A percentile compares a stretch with the other conserved stretches of the same genome.
Evolutionary conservation across 92 coral and sea anemone species (phyloP).

Genomic region (Micromussa lordhowensis): DNA sequence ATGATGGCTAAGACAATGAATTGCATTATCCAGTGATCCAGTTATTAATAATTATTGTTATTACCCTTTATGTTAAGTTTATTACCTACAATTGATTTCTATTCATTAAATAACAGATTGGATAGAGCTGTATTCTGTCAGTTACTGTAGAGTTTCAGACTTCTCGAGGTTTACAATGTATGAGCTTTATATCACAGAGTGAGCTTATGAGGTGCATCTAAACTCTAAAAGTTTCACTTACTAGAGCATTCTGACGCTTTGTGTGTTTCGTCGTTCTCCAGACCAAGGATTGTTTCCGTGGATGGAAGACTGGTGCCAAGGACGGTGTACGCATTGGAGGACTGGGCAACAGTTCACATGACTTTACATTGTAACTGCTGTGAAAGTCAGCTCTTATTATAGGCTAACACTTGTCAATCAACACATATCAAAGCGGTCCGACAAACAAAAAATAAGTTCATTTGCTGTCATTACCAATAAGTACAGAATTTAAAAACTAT

Average conservation of each 20-base stretch:
- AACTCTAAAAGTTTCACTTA: not conserved
- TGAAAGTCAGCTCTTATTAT: not conserved
- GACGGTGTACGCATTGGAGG: not conserved
- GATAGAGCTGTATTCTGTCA: no score
- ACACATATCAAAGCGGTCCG: not conserved
- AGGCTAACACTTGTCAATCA: not conserved
- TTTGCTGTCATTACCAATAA: not conserved
- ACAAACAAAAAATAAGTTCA: not conserved
- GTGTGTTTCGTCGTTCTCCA: not conserved
- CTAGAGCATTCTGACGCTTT: not conserved
- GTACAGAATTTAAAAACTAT: not conserved
- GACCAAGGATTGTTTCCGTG: slow-evolving; percentile 9
- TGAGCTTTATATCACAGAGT: not conserved
- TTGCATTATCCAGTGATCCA: no score
- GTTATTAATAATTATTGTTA: no score
- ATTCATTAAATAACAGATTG: no score
- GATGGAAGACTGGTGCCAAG: not conserved
- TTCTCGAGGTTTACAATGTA: not conserved
- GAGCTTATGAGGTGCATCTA: not conserved
- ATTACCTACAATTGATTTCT: no score
- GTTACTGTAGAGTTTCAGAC: not conserved
- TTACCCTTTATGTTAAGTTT: no score
- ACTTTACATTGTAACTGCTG: no score
- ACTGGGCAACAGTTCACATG: not conserved
- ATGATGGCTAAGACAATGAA: no score